Evolutionary conservation across 2,113 vertebrate genomes (phyloP), one percentile per base, ranked within the genome.

Genomic region (Cebidichthys violaceus): DNA sequence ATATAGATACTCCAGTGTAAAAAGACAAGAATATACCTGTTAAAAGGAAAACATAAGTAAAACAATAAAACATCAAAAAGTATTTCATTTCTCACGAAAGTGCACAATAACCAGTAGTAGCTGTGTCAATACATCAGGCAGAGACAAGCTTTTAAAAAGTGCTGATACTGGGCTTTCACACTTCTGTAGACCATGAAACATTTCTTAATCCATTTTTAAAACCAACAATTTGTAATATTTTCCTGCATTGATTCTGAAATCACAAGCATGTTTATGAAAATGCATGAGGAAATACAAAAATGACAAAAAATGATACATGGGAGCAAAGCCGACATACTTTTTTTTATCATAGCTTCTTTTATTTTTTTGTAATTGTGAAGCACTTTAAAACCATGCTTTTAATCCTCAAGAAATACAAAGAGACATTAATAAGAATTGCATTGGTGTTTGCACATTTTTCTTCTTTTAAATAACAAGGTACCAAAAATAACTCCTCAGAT

Each of bases 401-500:
- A 75, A 52, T 41, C 37, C 11, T 60, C 2, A 41, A 29, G 31
- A 59, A 47, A 14, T 55, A 18, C 13, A 27, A 33, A 15, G 14
- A 22, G 5, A 64, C 6, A 5, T 54, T 64, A 3, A 33, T 33
- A 67, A n/a, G 54, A 68, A 64, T 29, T 9, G 1, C n/a, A 20
- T 5, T 47, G 14, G 37, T 59, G 18, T 64, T 37, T 68, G 17
- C 29, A 8, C 13, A 43, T 11, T 6, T 37, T 17, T 17, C 15
- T 11, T 62, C 15, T 11, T 62, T 64, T 31, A 31, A 76, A 66
- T 18, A 29, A 20, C 24, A 52, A 20, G 11, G 6, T 20, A 22
- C 10, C 59, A 35, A 31, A 78, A 76, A 67, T 59, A 59, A 64
- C 45, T 70, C 55, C 17, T 69, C 43, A 66, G 45, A 79, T 41